These are phyloP conservation scores for Drosophila fungiperda DNA, from an alignment of 2,888 invertebrate genomes.

Conservation along the genomic window DNA sequence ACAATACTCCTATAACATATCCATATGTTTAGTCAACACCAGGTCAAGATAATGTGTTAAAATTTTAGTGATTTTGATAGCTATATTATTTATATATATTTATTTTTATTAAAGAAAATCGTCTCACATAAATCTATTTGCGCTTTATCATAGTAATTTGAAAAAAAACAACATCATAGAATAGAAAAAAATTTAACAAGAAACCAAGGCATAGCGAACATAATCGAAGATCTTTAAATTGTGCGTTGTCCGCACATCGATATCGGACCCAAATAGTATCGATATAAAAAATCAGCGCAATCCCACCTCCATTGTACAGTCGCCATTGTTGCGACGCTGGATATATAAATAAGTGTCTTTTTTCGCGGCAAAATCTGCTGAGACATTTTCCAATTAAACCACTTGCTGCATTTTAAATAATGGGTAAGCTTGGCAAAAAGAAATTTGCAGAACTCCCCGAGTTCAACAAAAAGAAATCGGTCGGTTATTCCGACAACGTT, in stretches of 20 bases:
- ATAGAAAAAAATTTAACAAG: not conserved
- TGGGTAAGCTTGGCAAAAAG: conserved; percentile 82
- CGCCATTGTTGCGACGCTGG: conserved; percentile 20
- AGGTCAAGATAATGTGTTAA: not conserved
- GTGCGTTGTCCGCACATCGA: not conserved
- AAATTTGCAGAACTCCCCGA: conserved; percentile 75
- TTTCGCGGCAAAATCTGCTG: conserved; percentile 52
- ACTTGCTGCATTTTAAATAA: conserved; percentile 24
- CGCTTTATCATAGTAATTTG: not conserved
- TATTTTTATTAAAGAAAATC: not conserved
- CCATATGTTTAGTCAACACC: not conserved
- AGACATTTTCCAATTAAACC: not conserved
- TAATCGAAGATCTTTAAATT: not conserved
- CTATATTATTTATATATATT: not conserved
- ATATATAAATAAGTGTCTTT: conserved; percentile 36
- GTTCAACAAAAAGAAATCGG: conserved; percentile 76
- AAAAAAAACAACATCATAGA: not conserved
- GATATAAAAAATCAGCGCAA: not conserved
- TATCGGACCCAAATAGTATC: not conserved
- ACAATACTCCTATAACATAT: not conserved
- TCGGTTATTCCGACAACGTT: conserved; percentile 66
- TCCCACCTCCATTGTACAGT: conserved; percentile 37
- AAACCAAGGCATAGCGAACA: not conserved
- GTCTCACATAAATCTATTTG: not conserved
- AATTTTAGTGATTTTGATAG: not conserved